Percentiles rank a stretch among this genome's conserved stretches.
These are phyloP conservation scores for Ethmia dodecea DNA, from an alignment of 2,888 invertebrate genomes.

Conservation along the genomic window DNA sequence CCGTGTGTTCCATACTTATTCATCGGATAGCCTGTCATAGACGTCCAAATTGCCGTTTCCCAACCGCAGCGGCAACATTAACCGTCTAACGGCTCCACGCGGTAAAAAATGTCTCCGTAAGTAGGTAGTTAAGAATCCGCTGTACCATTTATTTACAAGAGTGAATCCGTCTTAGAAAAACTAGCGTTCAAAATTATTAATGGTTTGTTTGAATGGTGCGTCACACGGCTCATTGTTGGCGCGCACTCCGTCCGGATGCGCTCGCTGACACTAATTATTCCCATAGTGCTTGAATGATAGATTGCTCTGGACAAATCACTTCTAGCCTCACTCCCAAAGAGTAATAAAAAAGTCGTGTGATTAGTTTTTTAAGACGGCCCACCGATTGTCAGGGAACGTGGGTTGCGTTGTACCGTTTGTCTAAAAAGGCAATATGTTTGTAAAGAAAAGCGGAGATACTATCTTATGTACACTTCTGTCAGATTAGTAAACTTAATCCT, in stretches of 20 bases:
- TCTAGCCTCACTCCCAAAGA: slow-evolving; percentile 54
- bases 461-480: slow-evolving; percentile 49
- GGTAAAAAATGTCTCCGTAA: slow-evolving; percentile 68
- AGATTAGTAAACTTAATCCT: slow-evolving; percentile 50
- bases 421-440: slow-evolving; percentile 58
- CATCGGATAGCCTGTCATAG: slow-evolving; percentile 13
- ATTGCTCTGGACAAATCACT: slow-evolving; percentile 75
- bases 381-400: slow-evolving; percentile 55
- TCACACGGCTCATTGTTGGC: slow-evolving; percentile 69
- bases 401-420: slow-evolving; percentile 47
- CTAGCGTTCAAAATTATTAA: slow-evolving; percentile 73
- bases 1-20: slow-evolving; percentile 14
- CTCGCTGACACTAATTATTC: slow-evolving; percentile 76
- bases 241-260: slow-evolving; percentile 67
- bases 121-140: slow-evolving; percentile 70
- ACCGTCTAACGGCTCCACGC: slow-evolving; percentile 45
- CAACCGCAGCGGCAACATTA: slow-evolving; percentile 37
- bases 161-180: slow-evolving; percentile 70
- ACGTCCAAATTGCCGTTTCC: slow-evolving; percentile 22
- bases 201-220: slow-evolving; percentile 75
- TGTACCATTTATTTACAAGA: slow-evolving; percentile 74
- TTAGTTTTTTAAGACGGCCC: slow-evolving; percentile 58
- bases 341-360: slow-evolving; percentile 64
- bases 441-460: slow-evolving; percentile 39
- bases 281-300: slow-evolving; percentile 74